Percentiles rank a stretch among this genome's conserved stretches.
Conservation (phyloP, 2,888 invertebrate genomes). For the Panopea generosa region DNA sequence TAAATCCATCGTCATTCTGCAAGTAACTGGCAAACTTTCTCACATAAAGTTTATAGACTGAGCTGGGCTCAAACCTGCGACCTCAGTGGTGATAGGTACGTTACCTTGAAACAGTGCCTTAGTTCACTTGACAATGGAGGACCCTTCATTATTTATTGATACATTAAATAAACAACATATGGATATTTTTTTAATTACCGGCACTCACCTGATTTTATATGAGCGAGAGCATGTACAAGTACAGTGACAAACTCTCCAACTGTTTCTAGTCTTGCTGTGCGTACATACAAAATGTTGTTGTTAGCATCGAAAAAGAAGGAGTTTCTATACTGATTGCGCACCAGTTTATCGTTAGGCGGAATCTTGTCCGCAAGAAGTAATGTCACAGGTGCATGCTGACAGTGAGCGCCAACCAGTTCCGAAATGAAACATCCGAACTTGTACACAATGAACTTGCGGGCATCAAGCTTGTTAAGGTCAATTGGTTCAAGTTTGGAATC, state of each 20-base stretch:
- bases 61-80: no score
- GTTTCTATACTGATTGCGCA: constrained; percentile 81
- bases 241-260: constrained; percentile 83
- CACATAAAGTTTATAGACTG: no score
- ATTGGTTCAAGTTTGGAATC: constrained; percentile 80
- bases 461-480: constrained; percentile 81
- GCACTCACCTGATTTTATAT: constrained; percentile 82
- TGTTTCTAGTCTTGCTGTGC: constrained; percentile 78
- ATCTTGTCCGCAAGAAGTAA: constrained; percentile 83
- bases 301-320: constrained; percentile 83
- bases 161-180: no score
- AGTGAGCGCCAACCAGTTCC: constrained; percentile 78
- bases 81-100: no score
- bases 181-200: no score
- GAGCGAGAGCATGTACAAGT: constrained; percentile 81
- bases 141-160: no score
- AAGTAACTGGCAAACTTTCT: no score
- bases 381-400: constrained; percentile 80
- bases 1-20: no score
- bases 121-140: no score
- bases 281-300: constrained; percentile 82
- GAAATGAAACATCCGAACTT: constrained; percentile 83
- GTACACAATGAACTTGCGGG: constrained; percentile 82
- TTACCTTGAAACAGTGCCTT: no score
- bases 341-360: constrained; percentile 78